phyloP scores from a whole-genome alignment of 2,797 vertebrate species.

The Lutjanus argentimaculatus region DNA sequence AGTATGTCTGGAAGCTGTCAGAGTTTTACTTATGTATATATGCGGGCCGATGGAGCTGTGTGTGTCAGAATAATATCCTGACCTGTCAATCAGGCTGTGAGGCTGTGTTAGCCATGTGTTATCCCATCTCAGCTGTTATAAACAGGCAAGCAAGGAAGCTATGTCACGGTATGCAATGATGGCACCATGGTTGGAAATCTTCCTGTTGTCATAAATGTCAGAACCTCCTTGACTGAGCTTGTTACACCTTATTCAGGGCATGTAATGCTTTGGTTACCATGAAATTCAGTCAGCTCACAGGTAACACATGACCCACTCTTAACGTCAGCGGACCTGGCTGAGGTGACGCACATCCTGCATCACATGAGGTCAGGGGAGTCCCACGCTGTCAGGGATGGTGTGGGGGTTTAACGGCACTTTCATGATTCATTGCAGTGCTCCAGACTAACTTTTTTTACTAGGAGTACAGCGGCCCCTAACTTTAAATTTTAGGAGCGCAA shows the following conservation, averaged over 20 bases:
- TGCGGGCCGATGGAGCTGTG: background rate
- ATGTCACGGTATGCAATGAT: background rate
- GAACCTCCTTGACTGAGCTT: conserved; percentile 46
- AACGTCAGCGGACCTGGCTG: conserved; percentile 83
- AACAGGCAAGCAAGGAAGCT: background rate
- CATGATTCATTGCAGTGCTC: too few relatives aligned
- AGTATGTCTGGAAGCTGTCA: background rate
- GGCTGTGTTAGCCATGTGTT: background rate
- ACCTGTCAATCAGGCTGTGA: background rate
- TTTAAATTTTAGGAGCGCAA: too few relatives aligned
- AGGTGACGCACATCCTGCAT: conserved; percentile 49
- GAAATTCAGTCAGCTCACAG: conserved; percentile 71
- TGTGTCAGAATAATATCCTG: background rate
- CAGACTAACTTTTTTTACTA: too few relatives aligned
- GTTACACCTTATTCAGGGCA: conserved; percentile 34
- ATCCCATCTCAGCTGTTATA: background rate
- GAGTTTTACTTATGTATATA: background rate
- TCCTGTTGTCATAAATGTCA: conserved; percentile 17
- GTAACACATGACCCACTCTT: conserved; percentile 87
- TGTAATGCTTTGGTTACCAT: background rate
- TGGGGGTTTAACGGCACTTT: background rate
- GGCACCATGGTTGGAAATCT: background rate
- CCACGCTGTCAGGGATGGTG: conserved; percentile 57
- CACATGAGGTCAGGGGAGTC: conserved; percentile 63
- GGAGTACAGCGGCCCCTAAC: too few relatives aligned